A percentile compares a stretch with the other conserved stretches of the same genome.
Evolutionary conservation across 2,113 vertebrate genomes (phyloP).

Genomic region (mouse (Mus musculus)): GRCm39 chr4:119329001-119329500

Average conservation of each 20-base stretch:
- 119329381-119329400: neutral
- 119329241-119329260: neutral
- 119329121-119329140: neutral
- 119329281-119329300: neutral
- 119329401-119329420: neutral
- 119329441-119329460: neutral
- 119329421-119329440: neutral
- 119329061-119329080: neutral
- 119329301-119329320: neutral
- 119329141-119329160: neutral
- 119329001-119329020: neutral
- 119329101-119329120: neutral
- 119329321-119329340: neutral
- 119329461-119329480: neutral
- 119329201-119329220: neutral
- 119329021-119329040: neutral
- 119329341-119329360: neutral
- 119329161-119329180: neutral
- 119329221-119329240: neutral
- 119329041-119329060: neutral
- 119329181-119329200: neutral
- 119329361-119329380: neutral
- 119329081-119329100: neutral
- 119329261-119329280: neutral
- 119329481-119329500: neutral